phyloP scores from a whole-genome alignment of 2,797 vertebrate species.

The Helostoma temminkii region DNA sequence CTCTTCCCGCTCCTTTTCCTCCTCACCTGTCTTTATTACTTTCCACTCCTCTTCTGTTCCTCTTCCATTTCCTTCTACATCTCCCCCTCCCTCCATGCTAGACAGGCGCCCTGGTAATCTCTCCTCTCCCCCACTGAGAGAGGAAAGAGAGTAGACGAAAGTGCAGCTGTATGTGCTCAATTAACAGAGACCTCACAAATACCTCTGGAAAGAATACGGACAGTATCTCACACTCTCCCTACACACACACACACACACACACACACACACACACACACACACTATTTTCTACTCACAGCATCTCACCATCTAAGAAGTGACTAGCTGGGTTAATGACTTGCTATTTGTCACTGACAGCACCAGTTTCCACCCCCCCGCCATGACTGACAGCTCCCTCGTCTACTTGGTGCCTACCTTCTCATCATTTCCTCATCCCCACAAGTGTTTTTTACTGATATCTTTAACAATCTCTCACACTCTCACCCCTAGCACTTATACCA shows the following conservation, averaged over 20 bases:
- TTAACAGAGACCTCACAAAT: constrained; percentile 71
- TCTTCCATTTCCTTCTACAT: constrained; percentile 13
- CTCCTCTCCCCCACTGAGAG: constrained; percentile 49
- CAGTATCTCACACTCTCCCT: constrained; percentile 27
- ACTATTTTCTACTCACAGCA: constrained; percentile 44
- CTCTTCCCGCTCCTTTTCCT: constrained; percentile 14
- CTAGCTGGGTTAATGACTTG: constrained; percentile 83
- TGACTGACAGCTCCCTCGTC: constrained; percentile 80
- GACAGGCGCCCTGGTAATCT: constrained; percentile 63
- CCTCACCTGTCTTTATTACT: constrained; percentile 39
- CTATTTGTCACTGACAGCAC: constrained; percentile 84
- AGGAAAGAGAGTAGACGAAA: constrained; percentile 56
- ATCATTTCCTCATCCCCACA: constrained; percentile 50
- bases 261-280: constrained; percentile 26
- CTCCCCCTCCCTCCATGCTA: constrained; percentile 42
- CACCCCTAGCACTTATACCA: constrained; percentile 31
- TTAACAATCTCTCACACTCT: constrained; percentile 50
- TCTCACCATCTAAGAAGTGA: constrained; percentile 59
- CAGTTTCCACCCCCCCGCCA: constrained; percentile 65
- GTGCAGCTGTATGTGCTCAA: constrained; percentile 68
- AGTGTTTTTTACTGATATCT: constrained; percentile 55
- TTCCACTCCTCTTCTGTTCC: constrained; percentile 5
- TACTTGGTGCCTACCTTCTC: constrained; percentile 59
- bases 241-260: constrained; percentile 18
- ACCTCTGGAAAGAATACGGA: constrained; percentile 45